A percentile compares a stretch with the other conserved stretches of the same genome.
phyloP scores from a whole-genome alignment of 1,140 invertebrate genomes.

The Akabosia matsudoensis region DNA sequence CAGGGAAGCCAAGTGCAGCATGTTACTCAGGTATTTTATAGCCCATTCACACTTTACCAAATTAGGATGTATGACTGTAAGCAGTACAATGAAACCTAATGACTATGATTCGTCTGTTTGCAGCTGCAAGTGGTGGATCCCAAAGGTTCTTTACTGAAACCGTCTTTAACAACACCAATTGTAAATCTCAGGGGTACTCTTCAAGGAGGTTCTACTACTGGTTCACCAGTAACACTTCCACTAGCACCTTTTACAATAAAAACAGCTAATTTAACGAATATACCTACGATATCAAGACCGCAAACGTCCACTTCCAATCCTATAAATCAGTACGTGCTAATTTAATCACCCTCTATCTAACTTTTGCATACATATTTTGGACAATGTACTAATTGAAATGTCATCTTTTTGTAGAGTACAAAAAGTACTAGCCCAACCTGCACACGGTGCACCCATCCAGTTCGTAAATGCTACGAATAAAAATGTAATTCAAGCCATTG shows the following conservation, averaged over 20 bases:
- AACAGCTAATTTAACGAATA: conserved; percentile 36
- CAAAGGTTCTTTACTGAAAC: conserved; percentile 42
- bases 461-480: conserved; percentile 39
- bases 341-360: too few relatives aligned
- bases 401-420: conserved; percentile 36
- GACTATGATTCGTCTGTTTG: neutral
- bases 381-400: too few relatives aligned
- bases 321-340: conserved; percentile 35
- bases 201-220: conserved; percentile 26
- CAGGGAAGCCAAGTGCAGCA: conserved; percentile 41
- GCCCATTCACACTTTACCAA: neutral
- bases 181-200: conserved; percentile 38
- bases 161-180: conserved; percentile 38
- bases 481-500: conserved; percentile 38
- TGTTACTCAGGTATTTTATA: conserved; percentile 37
- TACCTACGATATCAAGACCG: conserved; percentile 37
- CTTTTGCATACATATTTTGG: too few relatives aligned
- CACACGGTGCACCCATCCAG: conserved; percentile 46
- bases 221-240: conserved; percentile 22
- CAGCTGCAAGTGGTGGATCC: conserved; percentile 44
- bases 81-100: too few relatives aligned
- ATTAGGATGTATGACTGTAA: neutral
- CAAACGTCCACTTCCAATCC: conserved; percentile 24
- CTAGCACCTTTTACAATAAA: conserved; percentile 42
- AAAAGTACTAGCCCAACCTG: conserved; percentile 48